Evolutionary conservation across 2,888 invertebrate species (phyloP), one percentile per base, ranked within the genome.

Genomic region (Coelinius sp.): DNA sequence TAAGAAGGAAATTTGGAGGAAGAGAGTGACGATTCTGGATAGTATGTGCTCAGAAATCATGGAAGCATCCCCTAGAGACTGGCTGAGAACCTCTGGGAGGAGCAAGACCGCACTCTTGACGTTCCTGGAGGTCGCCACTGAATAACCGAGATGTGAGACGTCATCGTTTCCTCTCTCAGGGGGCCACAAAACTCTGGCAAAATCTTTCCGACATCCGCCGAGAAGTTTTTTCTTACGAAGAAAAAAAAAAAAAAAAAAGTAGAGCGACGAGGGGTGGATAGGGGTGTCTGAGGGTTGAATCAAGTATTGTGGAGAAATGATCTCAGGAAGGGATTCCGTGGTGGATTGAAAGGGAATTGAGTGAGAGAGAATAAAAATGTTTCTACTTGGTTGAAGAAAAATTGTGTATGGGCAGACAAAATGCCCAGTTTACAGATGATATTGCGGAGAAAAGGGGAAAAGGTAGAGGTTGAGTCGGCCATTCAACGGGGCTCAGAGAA

Each of bases 11-110:
- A 44, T 64, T 10, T 44, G 38, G n/a, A 14, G 41, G 27, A 20
- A 31, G 66, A 49, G 10, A 31, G 59, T 59, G 59, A 20, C 59
- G 59, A 59, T 59, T 12, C 17, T 31, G 20, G 14, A 6, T 24
- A 22, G 17, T 56, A 59, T 35, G 31, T 59, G 31, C 38, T 17
- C 24, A 12, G 44, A 27, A 66, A 62, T 53, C 38, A 38, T 59
- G 64, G 59, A 65, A 68, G 44, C 68, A 71, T 71, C 41, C 73
- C 65, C 71, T 24, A n/a, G 71, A 52, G 73, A 59, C 25, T 38
- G 17, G 64, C 38, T 20, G 53, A 46, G 68, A 59, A 69, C 25
- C 52, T 44, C 17, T 31, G 14, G 38, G 24, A 46, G 17, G 38
- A 35, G 10, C 31, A 38, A 35, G 38, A 70, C 52, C 63, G 49